Conservation (phyloP, 2,797 vertebrate genomes). For the Poeciliopsis paucimaculata region DNA sequence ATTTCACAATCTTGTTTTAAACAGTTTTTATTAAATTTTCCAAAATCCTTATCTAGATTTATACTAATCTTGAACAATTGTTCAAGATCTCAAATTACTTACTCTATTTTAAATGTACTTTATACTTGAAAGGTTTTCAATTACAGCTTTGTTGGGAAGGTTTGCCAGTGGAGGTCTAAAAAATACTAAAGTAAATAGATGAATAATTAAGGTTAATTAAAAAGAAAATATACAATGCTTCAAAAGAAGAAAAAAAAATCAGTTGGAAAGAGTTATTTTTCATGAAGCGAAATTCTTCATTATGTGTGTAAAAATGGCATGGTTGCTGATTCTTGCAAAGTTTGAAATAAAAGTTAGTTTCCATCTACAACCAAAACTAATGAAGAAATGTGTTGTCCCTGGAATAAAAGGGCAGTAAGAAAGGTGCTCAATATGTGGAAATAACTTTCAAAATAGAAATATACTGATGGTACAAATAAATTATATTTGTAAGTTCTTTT, state of each 20-base stretch:
- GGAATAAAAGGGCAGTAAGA: not conserved
- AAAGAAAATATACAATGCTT: not conserved
- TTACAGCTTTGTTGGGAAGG: not conserved
- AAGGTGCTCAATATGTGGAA: not conserved
- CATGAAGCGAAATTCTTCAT: not conserved
- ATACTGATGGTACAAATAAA: not conserved
- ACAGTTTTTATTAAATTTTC: not conserved
- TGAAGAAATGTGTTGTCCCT: not conserved
- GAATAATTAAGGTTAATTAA: too few relatives aligned
- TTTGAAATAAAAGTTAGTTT: not conserved
- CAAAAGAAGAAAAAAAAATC: not conserved
- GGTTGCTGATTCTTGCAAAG: not conserved
- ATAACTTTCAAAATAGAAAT: not conserved
- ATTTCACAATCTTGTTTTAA: not conserved
- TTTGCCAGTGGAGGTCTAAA: not conserved
- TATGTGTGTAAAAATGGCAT: not conserved
- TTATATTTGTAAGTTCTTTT: not conserved
- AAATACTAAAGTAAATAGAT: not conserved
- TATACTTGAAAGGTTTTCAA: not conserved
- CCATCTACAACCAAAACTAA: not conserved
- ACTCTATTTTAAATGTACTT: not conserved
- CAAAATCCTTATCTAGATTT: not conserved
- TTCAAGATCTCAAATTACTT: not conserved
- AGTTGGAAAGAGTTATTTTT: not conserved
- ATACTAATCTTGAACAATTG: not conserved